Percentiles rank a stretch among this genome's conserved stretches.
phyloP scores from a whole-genome alignment of 2,113 vertebrate genomes.

The Paratilapia polleni region DNA sequence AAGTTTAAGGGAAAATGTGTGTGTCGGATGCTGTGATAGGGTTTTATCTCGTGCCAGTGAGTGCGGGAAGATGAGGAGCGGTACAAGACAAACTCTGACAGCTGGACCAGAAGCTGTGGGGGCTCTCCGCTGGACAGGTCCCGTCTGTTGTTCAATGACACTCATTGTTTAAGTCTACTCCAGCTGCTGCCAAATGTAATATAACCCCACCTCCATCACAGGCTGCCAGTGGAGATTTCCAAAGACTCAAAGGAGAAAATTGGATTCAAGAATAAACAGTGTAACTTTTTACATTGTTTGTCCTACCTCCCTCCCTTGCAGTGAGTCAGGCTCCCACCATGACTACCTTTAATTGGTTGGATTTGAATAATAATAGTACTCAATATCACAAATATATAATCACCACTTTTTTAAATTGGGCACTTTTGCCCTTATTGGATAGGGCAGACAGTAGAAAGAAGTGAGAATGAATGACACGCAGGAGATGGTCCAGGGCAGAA shows the following conservation, averaged over 20 bases:
- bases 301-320: not conserved
- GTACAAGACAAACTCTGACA: constrained; percentile 68
- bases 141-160: constrained; percentile 77
- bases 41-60: constrained; percentile 28
- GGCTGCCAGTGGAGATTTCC: constrained; percentile 19
- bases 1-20: constrained; percentile 18
- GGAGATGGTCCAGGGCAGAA: no score
- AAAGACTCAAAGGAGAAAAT: constrained; percentile 47
- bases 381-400: no score
- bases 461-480: no score
- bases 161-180: constrained; percentile 76
- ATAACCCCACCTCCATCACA: constrained; percentile 64
- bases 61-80: constrained; percentile 51
- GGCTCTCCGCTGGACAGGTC: constrained; percentile 47
- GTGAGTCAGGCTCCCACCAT: not conserved
- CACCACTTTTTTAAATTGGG: no score
- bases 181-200: constrained; percentile 79
- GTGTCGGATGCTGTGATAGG: constrained; percentile 30
- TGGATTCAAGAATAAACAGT: constrained; percentile 17
- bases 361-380: no score
- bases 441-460: not conserved
- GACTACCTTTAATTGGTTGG: not conserved
- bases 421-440: no score
- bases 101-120: constrained; percentile 71
- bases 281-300: constrained; percentile 36